Conservation (phyloP, 2,797 vertebrate species). For the Bradypodion pumilum region DNA sequence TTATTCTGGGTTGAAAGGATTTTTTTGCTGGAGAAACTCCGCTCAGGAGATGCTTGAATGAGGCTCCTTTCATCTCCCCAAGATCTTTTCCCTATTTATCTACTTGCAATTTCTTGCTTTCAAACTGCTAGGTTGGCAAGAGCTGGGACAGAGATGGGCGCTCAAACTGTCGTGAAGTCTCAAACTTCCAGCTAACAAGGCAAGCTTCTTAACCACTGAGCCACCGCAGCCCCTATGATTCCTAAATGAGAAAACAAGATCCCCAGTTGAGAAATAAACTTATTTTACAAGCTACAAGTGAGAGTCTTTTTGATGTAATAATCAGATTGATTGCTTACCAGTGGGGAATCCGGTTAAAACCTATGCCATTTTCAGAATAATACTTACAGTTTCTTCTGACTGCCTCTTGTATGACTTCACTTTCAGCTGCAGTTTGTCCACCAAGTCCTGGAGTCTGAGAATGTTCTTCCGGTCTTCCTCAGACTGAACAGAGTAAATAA, state of each 20-base stretch:
- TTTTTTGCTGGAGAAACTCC: too few relatives aligned
- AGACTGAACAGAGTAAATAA: slow-evolving; percentile 72
- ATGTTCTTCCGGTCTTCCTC: slow-evolving; percentile 94
- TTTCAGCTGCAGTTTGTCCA: slow-evolving; percentile 92
- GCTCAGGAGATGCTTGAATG: too few relatives aligned
- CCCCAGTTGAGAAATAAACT: not conserved
- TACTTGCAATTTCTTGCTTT: too few relatives aligned
- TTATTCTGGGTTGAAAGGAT: too few relatives aligned
- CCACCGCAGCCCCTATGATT: too few relatives aligned
- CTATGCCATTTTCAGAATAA: not conserved
- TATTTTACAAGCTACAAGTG: not conserved
- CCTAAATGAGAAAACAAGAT: not conserved
- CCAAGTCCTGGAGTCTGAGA: slow-evolving; percentile 87
- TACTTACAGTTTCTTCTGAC: slow-evolving; percentile 89
- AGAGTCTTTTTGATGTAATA: not conserved
- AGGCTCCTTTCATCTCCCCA: too few relatives aligned
- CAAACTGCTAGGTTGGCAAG: too few relatives aligned
- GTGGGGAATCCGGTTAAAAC: not conserved
- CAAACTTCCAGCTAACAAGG: too few relatives aligned
- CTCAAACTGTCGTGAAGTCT: too few relatives aligned
- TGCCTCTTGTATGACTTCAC: slow-evolving; percentile 93
- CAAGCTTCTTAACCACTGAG: too few relatives aligned
- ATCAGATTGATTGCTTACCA: not conserved
- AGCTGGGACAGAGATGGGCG: too few relatives aligned
- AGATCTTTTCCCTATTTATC: too few relatives aligned